A percentile compares a stretch with the other conserved stretches of the same genome.
These are phyloP conservation scores for Rhynchopsitta pachyrhyncha DNA, from an alignment of 2,113 vertebrate genomes.

Conservation along the genomic window DNA sequence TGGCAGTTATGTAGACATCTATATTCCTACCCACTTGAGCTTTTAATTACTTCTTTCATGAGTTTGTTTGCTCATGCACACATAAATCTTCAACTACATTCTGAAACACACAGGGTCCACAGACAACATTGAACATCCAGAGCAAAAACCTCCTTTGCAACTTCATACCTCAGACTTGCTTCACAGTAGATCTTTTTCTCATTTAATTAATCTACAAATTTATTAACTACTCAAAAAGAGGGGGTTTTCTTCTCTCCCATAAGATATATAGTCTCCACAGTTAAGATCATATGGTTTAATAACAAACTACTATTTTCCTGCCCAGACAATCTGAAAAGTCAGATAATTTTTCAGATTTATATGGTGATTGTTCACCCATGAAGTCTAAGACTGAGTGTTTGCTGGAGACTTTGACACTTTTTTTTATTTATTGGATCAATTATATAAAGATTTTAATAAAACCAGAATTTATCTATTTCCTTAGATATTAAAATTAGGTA, in stretches of 20 bases:
- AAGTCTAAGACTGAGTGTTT: not conserved
- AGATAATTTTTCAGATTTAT: not conserved
- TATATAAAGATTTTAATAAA: not conserved
- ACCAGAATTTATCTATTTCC: not conserved
- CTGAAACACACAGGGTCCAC: not conserved
- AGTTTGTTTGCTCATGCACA: not conserved
- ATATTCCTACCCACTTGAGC: not conserved
- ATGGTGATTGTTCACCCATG: not conserved
- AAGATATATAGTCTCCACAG: not conserved
- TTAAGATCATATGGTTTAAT: not conserved
- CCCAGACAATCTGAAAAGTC: not conserved
- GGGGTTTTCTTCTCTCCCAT: not conserved
- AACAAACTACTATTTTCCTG: not conserved
- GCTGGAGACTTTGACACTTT: not conserved
- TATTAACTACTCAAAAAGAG: not conserved
- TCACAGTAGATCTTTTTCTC: not conserved
- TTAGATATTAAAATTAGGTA: not conserved
- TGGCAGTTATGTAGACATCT: not conserved
- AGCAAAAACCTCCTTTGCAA: not conserved
- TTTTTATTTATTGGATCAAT: not conserved
- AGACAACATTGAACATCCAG: not conserved
- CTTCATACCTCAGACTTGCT: not conserved
- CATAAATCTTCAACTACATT: not conserved
- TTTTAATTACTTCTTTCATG: not conserved
- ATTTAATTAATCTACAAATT: not conserved